phyloP scores from a whole-genome alignment of 2,888 invertebrate species.

The Schizaphis graminum region DNA sequence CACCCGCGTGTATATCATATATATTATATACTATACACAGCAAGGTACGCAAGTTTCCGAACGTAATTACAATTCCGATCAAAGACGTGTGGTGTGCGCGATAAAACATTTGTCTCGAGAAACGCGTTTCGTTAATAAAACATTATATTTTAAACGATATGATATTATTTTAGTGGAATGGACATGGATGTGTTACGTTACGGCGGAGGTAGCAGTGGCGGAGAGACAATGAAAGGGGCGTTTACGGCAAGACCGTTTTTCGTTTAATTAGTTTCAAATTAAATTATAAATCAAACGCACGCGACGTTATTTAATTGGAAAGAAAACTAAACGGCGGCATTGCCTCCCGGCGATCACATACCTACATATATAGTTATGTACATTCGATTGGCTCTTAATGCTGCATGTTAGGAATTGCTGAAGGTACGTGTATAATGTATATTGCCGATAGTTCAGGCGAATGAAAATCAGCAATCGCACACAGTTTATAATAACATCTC shows the following conservation, averaged over 20 bases:
- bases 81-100: not conserved
- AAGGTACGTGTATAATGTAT: not conserved
- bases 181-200: not conserved
- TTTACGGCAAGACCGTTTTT: slow-evolving; percentile 49
- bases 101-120: slow-evolving; percentile 12
- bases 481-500: not conserved
- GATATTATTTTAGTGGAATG: not conserved
- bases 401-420: not conserved
- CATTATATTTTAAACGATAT: not conserved
- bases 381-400: not conserved
- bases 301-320: slow-evolving; percentile 53
- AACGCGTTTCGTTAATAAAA: slow-evolving; percentile 25
- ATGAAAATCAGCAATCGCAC: not conserved
- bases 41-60: not conserved
- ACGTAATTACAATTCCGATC: slow-evolving; percentile 26
- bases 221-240: slow-evolving; percentile 24
- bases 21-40: not conserved
- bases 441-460: not conserved
- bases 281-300: slow-evolving; percentile 69
- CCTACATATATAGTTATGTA: not conserved
- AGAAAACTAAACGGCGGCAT: slow-evolving; percentile 15
- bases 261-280: slow-evolving; percentile 69
- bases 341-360: slow-evolving; percentile 46
- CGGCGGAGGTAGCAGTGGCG: not conserved
- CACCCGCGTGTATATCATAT: not conserved